These are phyloP conservation scores for Drosophila histrio DNA, from an alignment of 2,888 invertebrate genomes.

Conservation along the genomic window DNA sequence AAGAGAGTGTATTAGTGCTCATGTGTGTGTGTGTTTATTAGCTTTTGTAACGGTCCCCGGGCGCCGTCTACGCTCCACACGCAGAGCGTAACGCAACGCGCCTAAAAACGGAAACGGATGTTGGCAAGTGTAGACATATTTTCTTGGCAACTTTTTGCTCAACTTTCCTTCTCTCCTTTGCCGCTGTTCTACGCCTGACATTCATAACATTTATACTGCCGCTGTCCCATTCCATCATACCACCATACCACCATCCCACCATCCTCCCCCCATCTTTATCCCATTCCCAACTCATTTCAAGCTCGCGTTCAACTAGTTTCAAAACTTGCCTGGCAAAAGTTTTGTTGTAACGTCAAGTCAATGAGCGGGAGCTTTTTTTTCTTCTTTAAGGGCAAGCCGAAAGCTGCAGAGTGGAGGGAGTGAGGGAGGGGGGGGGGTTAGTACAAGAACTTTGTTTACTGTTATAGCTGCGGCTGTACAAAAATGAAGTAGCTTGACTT, in stretches of 20 bases:
- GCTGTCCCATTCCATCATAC: conserved; percentile 1
- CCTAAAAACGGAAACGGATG: conserved; percentile 68
- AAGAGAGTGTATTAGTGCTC: conserved; percentile 1
- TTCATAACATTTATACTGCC: conserved; percentile 46
- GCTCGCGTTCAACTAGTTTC: conserved; percentile 47
- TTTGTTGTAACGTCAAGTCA: conserved; percentile 68
- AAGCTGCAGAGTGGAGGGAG: not conserved
- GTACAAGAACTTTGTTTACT: conserved; percentile 60
- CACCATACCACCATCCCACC: not conserved
- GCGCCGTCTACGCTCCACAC: conserved; percentile 27
- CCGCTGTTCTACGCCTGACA: conserved; percentile 3
- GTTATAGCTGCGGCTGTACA: conserved; percentile 32
- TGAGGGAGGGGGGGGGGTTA: not conserved
- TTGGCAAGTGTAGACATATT: conserved; percentile 74
- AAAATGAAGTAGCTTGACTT: conserved; percentile 72
- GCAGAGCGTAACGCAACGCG: conserved; percentile 32
- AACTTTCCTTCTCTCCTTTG: not conserved
- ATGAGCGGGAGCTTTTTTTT: conserved; percentile 54
- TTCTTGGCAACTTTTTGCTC: conserved; percentile 64
- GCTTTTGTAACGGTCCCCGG: conserved; percentile 43
- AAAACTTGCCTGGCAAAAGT: conserved; percentile 54
- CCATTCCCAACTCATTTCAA: conserved; percentile 7
- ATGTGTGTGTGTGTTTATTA: conserved; percentile 46
- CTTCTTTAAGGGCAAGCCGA: conserved; percentile 7
- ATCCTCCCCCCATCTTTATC: too few species aligned